phyloP scores from a whole-genome alignment of 2,888 invertebrate species.

The Punctoribates punctum region DNA sequence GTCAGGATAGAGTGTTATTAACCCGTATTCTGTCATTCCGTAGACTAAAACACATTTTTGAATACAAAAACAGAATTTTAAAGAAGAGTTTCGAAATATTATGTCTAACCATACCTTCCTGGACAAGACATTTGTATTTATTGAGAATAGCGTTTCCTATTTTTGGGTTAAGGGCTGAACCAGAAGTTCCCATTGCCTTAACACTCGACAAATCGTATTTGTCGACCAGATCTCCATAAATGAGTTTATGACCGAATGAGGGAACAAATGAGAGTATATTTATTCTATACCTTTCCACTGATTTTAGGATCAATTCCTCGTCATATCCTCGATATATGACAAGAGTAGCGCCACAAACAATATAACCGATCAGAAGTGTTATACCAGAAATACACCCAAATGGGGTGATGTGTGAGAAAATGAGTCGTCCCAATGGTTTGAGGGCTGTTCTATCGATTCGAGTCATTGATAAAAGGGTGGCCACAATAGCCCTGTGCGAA shows the following conservation, averaged over 20 bases:
- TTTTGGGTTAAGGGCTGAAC: neutral
- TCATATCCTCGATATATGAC: neutral
- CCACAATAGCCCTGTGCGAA: neutral
- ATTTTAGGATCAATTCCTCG: neutral
- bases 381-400: neutral
- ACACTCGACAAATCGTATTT: conserved; percentile 20
- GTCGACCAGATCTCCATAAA: neutral
- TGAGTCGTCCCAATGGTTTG: no score
- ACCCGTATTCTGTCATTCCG: neutral
- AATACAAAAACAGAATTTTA: no score
- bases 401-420: neutral
- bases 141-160: neutral
- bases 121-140: neutral
- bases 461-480: neutral
- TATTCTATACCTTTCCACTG: conserved; percentile 1
- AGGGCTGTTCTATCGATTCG: neutral
- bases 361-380: neutral
- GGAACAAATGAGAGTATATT: neutral
- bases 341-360: neutral
- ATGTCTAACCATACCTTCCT: no score
- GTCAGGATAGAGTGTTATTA: neutral
- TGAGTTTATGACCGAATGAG: neutral
- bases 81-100: no score
- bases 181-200: neutral
- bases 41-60: neutral